A percentile compares a stretch with the other conserved stretches of the same genome.
Evolutionary conservation across 2,888 invertebrate genomes (phyloP).

Genomic region (Melanchra persicariae): DNA sequence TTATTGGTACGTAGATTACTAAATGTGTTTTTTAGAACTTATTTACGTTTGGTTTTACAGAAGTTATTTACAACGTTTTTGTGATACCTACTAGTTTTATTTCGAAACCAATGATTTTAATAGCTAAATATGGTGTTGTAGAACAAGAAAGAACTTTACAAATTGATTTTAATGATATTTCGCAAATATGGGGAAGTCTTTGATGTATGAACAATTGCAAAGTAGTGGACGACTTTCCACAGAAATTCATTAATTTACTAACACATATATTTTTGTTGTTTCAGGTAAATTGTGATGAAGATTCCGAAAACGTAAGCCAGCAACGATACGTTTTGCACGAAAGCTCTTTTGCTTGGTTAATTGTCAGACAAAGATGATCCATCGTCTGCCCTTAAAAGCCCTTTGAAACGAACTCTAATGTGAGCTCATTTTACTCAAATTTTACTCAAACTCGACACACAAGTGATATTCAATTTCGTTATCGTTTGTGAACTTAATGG

Average conservation of each 20-base stretch:
- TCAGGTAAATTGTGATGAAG: background rate
- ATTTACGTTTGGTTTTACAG: slow-evolving; percentile 7
- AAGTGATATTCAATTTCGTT: slow-evolving; percentile 42
- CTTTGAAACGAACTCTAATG: slow-evolving; percentile 15
- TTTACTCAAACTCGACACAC: background rate
- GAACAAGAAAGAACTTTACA: too few relatives aligned
- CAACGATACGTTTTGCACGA: background rate
- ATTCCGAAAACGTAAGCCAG: background rate
- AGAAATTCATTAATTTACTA: background rate
- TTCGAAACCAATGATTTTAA: background rate
- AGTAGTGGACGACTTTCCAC: background rate
- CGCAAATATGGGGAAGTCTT: background rate
- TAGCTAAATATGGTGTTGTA: background rate
- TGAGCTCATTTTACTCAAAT: slow-evolving; percentile 24
- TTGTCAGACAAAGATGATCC: background rate
- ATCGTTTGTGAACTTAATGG: slow-evolving; percentile 28
- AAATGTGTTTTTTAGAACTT: slow-evolving; percentile 43
- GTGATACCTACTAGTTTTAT: background rate
- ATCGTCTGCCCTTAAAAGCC: slow-evolving; percentile 22
- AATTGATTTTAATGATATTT: background rate
- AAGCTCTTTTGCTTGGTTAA: background rate
- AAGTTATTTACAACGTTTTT: background rate
- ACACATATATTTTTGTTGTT: background rate
- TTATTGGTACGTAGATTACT: slow-evolving; percentile 28
- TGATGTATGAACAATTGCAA: background rate